Evolutionary conservation across 2,797 vertebrate species (phyloP).

Genomic region (Psittacula echo): DNA sequence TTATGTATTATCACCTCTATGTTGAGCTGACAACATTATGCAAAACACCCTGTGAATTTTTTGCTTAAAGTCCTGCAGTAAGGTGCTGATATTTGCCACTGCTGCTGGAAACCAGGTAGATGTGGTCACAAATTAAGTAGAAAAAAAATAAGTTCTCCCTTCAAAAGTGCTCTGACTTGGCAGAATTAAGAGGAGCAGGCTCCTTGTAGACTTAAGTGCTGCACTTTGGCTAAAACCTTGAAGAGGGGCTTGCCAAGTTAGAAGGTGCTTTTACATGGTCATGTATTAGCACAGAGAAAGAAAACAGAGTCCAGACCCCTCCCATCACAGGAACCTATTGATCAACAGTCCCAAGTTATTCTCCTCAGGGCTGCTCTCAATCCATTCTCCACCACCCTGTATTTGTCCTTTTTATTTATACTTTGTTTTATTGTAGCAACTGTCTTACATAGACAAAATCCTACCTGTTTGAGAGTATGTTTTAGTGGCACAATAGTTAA

Average conservation of each 20-base stretch:
- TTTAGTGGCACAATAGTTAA: slow-evolving; percentile 10
- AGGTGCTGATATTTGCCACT: neutral
- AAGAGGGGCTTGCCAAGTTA: neutral
- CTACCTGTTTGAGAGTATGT: neutral
- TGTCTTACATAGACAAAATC: neutral
- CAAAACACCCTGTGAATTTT: neutral
- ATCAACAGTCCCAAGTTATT: neutral
- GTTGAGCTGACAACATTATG: neutral
- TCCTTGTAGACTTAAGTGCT: neutral
- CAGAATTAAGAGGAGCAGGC: neutral
- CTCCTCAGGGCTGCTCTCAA: neutral
- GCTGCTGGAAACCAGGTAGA: neutral
- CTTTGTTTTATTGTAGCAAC: neutral
- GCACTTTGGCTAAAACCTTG: neutral
- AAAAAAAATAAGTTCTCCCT: neutral
- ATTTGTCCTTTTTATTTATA: neutral
- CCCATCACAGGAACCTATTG: neutral
- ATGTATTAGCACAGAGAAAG: neutral
- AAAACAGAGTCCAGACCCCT: neutral
- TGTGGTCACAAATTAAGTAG: neutral
- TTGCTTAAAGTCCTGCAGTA: neutral
- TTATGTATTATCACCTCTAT: neutral
- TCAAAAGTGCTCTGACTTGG: neutral
- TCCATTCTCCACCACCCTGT: neutral
- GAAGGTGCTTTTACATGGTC: neutral